Evolutionary conservation across 2,113 vertebrate genomes (phyloP).

Genomic region (Pollachius pollachius): DNA sequence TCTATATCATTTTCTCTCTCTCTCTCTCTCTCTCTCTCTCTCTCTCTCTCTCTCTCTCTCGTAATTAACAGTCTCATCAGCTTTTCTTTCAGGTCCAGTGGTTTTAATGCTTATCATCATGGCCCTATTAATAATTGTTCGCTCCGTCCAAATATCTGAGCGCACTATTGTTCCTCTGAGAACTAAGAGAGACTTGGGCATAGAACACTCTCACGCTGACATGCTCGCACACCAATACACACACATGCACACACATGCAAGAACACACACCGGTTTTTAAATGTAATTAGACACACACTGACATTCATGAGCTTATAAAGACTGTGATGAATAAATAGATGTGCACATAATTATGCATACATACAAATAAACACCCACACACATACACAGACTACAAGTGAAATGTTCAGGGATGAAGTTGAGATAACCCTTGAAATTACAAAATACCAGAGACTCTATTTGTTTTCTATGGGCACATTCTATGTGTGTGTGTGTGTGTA

Average conservation of each 20-base stretch:
- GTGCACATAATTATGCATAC: conserved; percentile 28
- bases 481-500: conserved; percentile 4
- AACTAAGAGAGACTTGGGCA: conserved; percentile 22
- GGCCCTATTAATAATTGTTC: conserved; percentile 73
- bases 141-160: conserved; percentile 63
- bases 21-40: neutral
- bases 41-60: conserved; percentile 1
- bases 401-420: conserved; percentile 41
- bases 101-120: conserved; percentile 76
- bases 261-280: neutral
- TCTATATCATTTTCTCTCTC: neutral
- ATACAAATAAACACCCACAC: neutral
- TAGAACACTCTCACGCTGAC: neutral
- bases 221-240: neutral
- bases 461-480: conserved; percentile 12
- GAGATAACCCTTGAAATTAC: conserved; percentile 53
- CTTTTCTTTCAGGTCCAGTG: conserved; percentile 68
- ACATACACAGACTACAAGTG: conserved; percentile 25
- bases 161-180: conserved; percentile 55
- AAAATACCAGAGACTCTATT: conserved; percentile 50
- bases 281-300: too few relatives aligned
- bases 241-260: conserved; percentile 13
- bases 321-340: neutral
- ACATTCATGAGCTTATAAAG: too few relatives aligned
- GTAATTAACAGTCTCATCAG: conserved; percentile 66